Percentiles rank a stretch among this genome's conserved stretches.
Evolutionary conservation across 2,797 vertebrate species (phyloP).

Genomic region (Mastacembelus armatus): DNA sequence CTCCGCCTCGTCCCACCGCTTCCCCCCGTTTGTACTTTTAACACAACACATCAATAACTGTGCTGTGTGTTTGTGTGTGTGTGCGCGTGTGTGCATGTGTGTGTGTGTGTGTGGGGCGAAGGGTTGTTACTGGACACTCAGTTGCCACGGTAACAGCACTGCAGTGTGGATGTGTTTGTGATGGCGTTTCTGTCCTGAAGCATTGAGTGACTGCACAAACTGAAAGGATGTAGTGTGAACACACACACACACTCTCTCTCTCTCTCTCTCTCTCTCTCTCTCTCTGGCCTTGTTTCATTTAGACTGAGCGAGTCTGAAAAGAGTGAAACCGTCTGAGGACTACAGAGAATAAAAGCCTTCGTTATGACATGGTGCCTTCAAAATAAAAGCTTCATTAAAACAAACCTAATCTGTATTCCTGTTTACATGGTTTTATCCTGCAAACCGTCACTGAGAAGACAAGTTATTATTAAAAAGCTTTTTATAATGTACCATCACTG

Average conservation of each 20-base stretch:
- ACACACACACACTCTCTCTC: conserved; percentile 11
- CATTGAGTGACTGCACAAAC: conserved; percentile 51
- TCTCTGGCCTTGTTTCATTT: conserved; percentile 37
- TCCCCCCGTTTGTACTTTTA: background rate
- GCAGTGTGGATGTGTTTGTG: conserved; percentile 42
- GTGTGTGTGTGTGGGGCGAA: conserved; percentile 14
- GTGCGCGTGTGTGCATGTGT: conserved; percentile 13
- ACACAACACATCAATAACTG: background rate
- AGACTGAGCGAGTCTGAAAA: conserved; percentile 27
- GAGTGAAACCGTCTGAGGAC: conserved; percentile 17
- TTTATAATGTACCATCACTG: no score
- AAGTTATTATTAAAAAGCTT: no score
- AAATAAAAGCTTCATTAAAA: conserved; percentile 43
- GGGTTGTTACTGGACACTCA: conserved; percentile 35
- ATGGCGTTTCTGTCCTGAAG: conserved; percentile 28
- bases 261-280: conserved; percentile 14
- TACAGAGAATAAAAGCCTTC: conserved; percentile 37
- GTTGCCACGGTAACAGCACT: conserved; percentile 65
- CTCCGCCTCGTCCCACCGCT: background rate
- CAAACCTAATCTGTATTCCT: background rate
- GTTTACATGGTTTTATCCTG: background rate
- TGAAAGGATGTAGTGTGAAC: conserved; percentile 31
- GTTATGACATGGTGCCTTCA: conserved; percentile 24
- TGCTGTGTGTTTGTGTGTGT: background rate
- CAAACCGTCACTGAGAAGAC: no score